Evolutionary conservation across 2,113 vertebrate species (phyloP).

Genomic region (Urocitellus parryii): DNA sequence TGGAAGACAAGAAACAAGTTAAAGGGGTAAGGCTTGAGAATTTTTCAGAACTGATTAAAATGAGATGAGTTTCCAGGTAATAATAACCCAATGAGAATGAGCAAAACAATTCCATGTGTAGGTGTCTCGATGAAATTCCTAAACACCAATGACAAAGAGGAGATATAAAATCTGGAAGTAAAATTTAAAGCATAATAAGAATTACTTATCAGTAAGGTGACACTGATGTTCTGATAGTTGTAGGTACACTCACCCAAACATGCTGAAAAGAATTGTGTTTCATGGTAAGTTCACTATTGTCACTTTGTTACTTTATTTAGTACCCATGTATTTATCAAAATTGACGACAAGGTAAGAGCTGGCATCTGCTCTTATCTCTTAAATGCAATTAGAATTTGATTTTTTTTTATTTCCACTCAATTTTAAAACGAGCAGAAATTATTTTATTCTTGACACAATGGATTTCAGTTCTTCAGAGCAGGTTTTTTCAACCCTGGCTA

Average conservation of each 20-base stretch:
- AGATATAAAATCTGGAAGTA: neutral
- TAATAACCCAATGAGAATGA: neutral
- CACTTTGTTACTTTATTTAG: neutral
- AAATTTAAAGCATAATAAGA: slow-evolving; percentile 27
- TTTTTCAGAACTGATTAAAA: slow-evolving; percentile 11
- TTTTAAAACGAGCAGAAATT: slow-evolving; percentile 14
- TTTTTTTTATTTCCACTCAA: neutral
- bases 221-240: neutral
- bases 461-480: neutral
- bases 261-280: neutral
- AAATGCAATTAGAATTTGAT: slow-evolving; percentile 13
- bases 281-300: neutral
- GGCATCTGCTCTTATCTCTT: neutral
- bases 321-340: neutral
- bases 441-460: neutral
- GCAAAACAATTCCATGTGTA: neutral
- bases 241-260: neutral
- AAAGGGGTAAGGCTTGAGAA: neutral
- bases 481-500: neutral
- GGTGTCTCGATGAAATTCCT: neutral
- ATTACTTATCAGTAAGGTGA: neutral
- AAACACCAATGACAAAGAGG: neutral
- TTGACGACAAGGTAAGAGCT: neutral
- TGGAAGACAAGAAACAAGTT: neutral
- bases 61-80: neutral